Evolutionary conservation across 2,797 vertebrate genomes (phyloP).

Genomic region (Cetoscarus ocellatus): DNA sequence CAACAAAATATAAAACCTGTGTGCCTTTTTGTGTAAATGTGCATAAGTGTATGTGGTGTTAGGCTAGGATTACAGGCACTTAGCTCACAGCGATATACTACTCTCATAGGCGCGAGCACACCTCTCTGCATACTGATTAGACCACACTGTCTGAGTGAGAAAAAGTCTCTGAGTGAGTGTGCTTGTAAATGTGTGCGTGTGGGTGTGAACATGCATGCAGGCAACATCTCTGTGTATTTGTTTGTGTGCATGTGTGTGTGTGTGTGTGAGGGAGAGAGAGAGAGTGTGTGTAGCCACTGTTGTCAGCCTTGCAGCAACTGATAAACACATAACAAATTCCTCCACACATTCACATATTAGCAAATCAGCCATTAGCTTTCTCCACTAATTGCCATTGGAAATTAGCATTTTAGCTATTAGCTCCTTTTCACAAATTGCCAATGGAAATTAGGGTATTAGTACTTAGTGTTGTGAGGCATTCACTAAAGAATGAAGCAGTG

Average conservation of each 20-base stretch:
- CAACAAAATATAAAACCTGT: conserved; percentile 63
- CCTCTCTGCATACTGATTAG: conserved; percentile 71
- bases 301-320: conserved; percentile 48
- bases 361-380: conserved; percentile 63
- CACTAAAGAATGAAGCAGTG: conserved; percentile 21
- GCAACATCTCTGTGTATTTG: not conserved
- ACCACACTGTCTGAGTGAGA: conserved; percentile 37
- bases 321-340: conserved; percentile 62
- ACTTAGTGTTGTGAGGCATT: conserved; percentile 35
- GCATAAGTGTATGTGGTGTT: conserved; percentile 48
- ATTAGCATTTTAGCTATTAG: conserved; percentile 62
- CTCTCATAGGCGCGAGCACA: conserved; percentile 56
- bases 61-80: conserved; percentile 72
- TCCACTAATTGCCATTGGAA: conserved; percentile 62
- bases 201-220: conserved; percentile 2
- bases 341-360: conserved; percentile 41
- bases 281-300: conserved; percentile 13
- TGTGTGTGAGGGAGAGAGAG: too few relatives aligned
- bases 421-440: conserved; percentile 52
- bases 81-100: conserved; percentile 73
- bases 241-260: not conserved
- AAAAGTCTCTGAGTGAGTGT: conserved; percentile 24
- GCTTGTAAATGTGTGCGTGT: conserved; percentile 6
- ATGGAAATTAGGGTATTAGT: conserved; percentile 56
- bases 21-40: conserved; percentile 23